Evolutionary conservation across 2,113 vertebrate species (phyloP), one percentile per base, ranked within the genome.

Genomic region (Corythornis madagascariensis): DNA sequence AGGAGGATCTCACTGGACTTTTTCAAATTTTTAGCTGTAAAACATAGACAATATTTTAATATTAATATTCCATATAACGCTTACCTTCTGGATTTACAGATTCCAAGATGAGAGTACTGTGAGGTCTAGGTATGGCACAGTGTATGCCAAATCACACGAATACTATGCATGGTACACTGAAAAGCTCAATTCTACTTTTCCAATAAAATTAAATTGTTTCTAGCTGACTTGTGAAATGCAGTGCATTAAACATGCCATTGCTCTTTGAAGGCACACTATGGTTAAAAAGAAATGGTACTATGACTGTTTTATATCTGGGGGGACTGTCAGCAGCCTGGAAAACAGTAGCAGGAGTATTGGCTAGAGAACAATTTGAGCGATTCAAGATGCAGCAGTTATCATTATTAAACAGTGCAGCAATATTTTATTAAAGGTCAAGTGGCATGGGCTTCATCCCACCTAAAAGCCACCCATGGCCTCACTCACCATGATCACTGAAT

Each of bases 401-500:
- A 19, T 18, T 29, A 74, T 31, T n/a, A 87, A 66, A 15, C 7
- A 65, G 28, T 3, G 21, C 26, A 59, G 28, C 9, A 40, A 13
- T 55, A n/a, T 12, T 38, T 56, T 31, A 56, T 22, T 17, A 69
- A 60, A 52, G 29, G 57, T 85, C 33, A 25, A 11, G 15, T 16
- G 42, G 35, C 47, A 61, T 74, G 26, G 43, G 10, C 19, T 60
- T 65, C 5, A 10, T 2, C 0, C 2, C 1, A 2, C 55, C 47
- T 5, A 13, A 50, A 10, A 2, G 33, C 9, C 1, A 1, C 47
- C 12, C 31, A 13, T 0, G 1, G 53, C 59, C 45, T n/a, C 15
- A 87, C 96, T 90, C 96, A 99, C 99, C 98, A 96, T 97, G 63
- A 98, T 96, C 4, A 99, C 98, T 0, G 98, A 97, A 74, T 99